Base-by-base conservation (phyloP, 2,888 invertebrate genomes). In the Fragum sueziense region DNA sequence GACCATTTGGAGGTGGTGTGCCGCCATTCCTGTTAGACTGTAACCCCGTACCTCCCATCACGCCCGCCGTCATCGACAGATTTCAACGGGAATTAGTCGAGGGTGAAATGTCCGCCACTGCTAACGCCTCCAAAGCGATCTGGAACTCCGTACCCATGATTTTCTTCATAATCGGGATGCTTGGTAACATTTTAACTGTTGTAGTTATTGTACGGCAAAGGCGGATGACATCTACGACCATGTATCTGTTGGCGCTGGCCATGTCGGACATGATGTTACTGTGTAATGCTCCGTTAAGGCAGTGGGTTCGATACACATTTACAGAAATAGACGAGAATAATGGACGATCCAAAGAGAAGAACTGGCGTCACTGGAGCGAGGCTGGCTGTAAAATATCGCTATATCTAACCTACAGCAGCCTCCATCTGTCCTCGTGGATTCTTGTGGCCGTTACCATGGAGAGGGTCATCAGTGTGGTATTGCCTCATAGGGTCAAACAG, bases 111-210 rank as follows among this genome's bases (percentile, higher is more conserved):
- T 41, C 65, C 14, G 22, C 65, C 2, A 41, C 25, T 14, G 70
- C 33, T 2, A 31, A 70, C 7, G 79, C 68, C 22, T 27, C 76
- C 4, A 68, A 76, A n/a, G 20, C 27, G 20, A 62, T 87, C 1
- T 87, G 84, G 83, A 76, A 70, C 67, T 68, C 80, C 1, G 41
- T 79, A 2, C 82, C 88, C 1, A 90, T 89, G 1, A 74, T 87
- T n/a, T 76, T 91, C 29, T 82, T 91, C 29, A 65, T 87, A 4
- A 9, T 87, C 0, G 91, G 90, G 7, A 87, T 85, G 2, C 34
- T 88, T 20, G 90, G 90, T 22, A 91, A 90, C 80, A 17, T 82
- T 3, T 7, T 88, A 68, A 86, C 87, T 1, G 79, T 89, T 27
- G 47, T 79, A 0, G 65, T 79, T 22, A 72, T 67, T 52, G 11